A percentile compares a stretch with the other conserved stretches of the same genome.
Evolutionary conservation across 2,888 invertebrate species (phyloP).

Genomic region (Noctua pronuba): DNA sequence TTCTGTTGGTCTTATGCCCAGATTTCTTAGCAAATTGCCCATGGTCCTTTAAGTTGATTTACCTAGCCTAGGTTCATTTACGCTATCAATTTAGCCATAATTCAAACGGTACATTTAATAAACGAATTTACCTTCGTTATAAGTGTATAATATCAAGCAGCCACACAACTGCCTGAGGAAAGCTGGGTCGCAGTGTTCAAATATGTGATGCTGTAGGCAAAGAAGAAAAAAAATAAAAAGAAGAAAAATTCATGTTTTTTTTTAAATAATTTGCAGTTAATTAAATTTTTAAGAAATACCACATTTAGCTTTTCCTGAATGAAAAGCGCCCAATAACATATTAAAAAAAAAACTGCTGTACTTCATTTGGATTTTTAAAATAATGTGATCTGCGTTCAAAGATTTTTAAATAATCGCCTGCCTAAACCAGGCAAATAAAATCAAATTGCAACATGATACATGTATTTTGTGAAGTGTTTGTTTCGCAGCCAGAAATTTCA

Average conservation of each 20-base stretch:
- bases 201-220: constrained; percentile 78
- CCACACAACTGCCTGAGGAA: constrained; percentile 84
- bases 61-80: background rate
- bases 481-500: too few relatives aligned
- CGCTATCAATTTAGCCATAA: background rate
- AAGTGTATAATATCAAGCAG: constrained; percentile 77
- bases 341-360: too few relatives aligned
- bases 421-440: too few relatives aligned
- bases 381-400: too few relatives aligned
- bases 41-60: background rate
- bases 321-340: background rate
- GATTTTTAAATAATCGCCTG: too few relatives aligned
- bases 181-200: constrained; percentile 80
- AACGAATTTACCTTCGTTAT: constrained; percentile 75
- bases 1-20: background rate
- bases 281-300: background rate
- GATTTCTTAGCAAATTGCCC: background rate
- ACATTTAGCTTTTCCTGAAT: background rate
- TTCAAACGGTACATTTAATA: background rate
- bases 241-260: too few relatives aligned
- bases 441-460: too few relatives aligned
- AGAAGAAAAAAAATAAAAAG: constrained; percentile 1
- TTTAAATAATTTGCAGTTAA: background rate
- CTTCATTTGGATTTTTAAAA: too few relatives aligned
- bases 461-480: too few relatives aligned